Evolutionary conservation across 2,888 invertebrate species (phyloP).

Genomic region (Alloscopus bannaensis): DNA sequence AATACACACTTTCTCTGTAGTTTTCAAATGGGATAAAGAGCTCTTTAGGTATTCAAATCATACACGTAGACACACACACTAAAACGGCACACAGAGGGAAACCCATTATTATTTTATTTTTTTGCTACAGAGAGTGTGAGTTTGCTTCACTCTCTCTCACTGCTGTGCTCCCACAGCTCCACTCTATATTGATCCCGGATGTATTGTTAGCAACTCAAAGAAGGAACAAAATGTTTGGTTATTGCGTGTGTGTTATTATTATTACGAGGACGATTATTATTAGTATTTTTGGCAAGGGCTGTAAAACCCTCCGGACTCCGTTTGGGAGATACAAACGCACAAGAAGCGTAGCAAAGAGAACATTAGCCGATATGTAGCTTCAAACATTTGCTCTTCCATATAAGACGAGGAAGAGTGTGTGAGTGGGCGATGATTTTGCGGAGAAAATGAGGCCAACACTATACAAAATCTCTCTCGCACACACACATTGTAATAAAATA

Average conservation of each 20-base stretch:
- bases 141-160: not conserved
- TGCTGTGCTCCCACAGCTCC: not conserved
- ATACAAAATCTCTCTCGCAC: not conserved
- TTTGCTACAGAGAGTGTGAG: not conserved
- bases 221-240: slow-evolving; percentile 25
- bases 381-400: not conserved
- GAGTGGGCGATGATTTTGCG: not conserved
- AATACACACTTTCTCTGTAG: slow-evolving; percentile 3
- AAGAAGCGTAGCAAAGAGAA: not conserved
- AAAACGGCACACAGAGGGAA: slow-evolving; percentile 24
- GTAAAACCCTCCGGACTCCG: not conserved
- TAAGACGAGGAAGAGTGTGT: not conserved
- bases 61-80: slow-evolving; percentile 1
- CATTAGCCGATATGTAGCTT: not conserved
- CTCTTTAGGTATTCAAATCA: slow-evolving; percentile 33
- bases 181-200: slow-evolving; percentile 27
- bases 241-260: slow-evolving; percentile 16
- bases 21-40: not conserved
- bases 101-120: slow-evolving; percentile 17
- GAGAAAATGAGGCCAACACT: slow-evolving; percentile 5
- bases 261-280: slow-evolving; percentile 22
- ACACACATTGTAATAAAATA: not conserved
- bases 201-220: slow-evolving; percentile 15
- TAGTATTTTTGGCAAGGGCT: slow-evolving; percentile 27
- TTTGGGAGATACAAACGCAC: not conserved